A percentile compares a stretch with the other conserved stretches of the same genome.
Conservation (phyloP, 2,113 vertebrate genomes). For the Procapra przewalskii region DNA sequence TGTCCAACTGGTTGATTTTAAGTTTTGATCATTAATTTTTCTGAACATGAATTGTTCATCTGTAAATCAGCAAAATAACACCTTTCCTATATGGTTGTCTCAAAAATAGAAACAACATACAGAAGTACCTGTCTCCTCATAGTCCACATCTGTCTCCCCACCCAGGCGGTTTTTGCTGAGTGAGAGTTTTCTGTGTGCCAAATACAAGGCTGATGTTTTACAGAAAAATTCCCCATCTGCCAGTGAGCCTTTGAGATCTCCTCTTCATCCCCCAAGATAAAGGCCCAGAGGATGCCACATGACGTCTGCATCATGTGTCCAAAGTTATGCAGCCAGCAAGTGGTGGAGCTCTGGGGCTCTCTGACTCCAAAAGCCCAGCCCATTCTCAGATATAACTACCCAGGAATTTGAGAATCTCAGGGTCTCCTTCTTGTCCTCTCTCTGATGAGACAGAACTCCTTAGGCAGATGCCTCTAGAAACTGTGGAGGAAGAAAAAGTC, state of each 20-base stretch:
- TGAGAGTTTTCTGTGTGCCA: neutral
- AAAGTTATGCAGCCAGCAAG: neutral
- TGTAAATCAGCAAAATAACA: neutral
- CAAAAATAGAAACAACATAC: neutral
- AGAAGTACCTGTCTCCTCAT: neutral
- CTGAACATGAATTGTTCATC: neutral
- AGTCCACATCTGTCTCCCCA: neutral
- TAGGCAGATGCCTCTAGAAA: neutral
- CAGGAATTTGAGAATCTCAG: neutral
- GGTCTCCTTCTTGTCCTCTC: neutral
- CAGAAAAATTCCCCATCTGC: neutral
- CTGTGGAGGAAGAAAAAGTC: neutral
- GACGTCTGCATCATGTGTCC: accelerated
- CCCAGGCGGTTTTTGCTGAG: neutral
- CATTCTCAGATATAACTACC: neutral
- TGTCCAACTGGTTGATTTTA: neutral
- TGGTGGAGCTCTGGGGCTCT: neutral
- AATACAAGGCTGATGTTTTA: neutral
- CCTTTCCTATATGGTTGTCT: neutral
- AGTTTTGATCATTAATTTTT: neutral
- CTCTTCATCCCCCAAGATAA: neutral
- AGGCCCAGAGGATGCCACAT: neutral
- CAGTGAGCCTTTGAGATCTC: neutral
- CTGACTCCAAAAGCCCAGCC: neutral
- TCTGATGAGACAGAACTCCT: neutral